Evolutionary conservation across 2,797 vertebrate genomes (phyloP), one percentile per base, ranked within the genome.

Genomic region (Diplodus sargus): DNA sequence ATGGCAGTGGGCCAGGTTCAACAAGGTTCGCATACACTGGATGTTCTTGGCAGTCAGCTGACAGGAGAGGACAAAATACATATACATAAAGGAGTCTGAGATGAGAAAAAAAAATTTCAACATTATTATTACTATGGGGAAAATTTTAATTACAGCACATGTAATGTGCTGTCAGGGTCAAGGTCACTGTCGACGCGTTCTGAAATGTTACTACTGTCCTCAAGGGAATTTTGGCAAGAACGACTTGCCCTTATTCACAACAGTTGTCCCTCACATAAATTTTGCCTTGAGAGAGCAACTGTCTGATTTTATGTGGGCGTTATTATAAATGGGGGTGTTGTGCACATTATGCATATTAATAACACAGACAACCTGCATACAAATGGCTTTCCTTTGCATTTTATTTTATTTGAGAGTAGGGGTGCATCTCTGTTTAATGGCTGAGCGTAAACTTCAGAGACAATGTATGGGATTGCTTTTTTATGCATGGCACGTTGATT

Each of bases 31-130:
- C 98, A 99, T 99, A 89, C 98, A 99, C 91, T 99, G 98, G 89
- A 99, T 99, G 91, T 99, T 99, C 95, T 99, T 99, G 61, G 98
- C 97, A 17, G 98, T 99, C 71, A 99, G 95, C 98, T 99, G 75
- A 74, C 7, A 68, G 18, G 74, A 39, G 39, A 39, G 39, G 39
- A 39, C 39, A 39, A 4, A 16, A 54, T 39, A 43, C 15, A n/a
- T 30, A 48, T 43, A 45, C 8, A 7, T 10, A 61, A 1, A 42
- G 45, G 45, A 47, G 13, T 23, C 17, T 58, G 25, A 67, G 59
- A 70, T 4, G 10, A 23, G 39, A 34, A 25, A 25, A 25, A 1
- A 63, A 68, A 23, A 74, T 23, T 22, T 25, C 16, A 51, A 18
- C 22, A 30, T 12, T 63, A 30, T 49, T 53, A 51, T 58, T 52